Conservation (phyloP, 2,888 invertebrate genomes). For the Hypselothyrea guttata region DNA sequence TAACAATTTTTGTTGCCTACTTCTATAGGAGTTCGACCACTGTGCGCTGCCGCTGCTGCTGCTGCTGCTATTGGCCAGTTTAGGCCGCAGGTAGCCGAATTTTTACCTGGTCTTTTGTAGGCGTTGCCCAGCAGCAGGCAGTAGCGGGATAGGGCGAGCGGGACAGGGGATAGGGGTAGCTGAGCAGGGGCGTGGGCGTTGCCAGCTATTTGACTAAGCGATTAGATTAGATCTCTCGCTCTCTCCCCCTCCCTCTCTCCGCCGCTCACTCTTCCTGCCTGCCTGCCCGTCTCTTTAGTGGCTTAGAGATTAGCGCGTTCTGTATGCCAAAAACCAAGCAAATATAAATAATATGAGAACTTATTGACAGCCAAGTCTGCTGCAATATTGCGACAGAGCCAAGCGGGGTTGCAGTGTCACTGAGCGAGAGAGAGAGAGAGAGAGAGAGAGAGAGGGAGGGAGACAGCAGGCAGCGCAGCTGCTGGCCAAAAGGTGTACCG, state of each 20-base stretch:
- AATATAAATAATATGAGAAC: slow-evolving; percentile 52
- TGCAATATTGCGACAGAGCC: slow-evolving; percentile 58
- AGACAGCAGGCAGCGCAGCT: slow-evolving; percentile 25
- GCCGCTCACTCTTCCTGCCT: neutral
- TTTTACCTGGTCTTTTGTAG: slow-evolving; percentile 43
- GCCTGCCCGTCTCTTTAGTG: neutral
- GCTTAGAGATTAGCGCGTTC: slow-evolving; percentile 42
- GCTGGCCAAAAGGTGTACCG: slow-evolving; percentile 53
- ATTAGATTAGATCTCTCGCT: slow-evolving; percentile 57
- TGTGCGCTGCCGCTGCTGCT: no score
- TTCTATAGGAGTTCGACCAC: no score
- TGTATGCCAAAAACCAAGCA: slow-evolving; percentile 37
- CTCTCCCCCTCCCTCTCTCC: neutral
- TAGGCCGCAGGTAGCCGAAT: slow-evolving; percentile 35
- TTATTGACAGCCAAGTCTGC: slow-evolving; percentile 67
- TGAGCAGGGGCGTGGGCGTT: slow-evolving; percentile 34
- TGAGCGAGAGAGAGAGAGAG: slow-evolving; percentile 21
- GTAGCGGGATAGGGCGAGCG: slow-evolving; percentile 1
- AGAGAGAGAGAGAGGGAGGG: slow-evolving; percentile 20
- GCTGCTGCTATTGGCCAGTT: slow-evolving; percentile 47
- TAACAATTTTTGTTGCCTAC: slow-evolving; percentile 14
- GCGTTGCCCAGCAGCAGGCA: slow-evolving; percentile 40
- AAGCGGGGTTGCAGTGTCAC: slow-evolving; percentile 29
- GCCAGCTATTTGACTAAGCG: slow-evolving; percentile 62
- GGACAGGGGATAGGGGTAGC: slow-evolving; percentile 9